Evolutionary conservation across 2,888 invertebrate genomes (phyloP), one percentile per base, ranked within the genome.

Genomic region (Epsilonema sp.): DNA sequence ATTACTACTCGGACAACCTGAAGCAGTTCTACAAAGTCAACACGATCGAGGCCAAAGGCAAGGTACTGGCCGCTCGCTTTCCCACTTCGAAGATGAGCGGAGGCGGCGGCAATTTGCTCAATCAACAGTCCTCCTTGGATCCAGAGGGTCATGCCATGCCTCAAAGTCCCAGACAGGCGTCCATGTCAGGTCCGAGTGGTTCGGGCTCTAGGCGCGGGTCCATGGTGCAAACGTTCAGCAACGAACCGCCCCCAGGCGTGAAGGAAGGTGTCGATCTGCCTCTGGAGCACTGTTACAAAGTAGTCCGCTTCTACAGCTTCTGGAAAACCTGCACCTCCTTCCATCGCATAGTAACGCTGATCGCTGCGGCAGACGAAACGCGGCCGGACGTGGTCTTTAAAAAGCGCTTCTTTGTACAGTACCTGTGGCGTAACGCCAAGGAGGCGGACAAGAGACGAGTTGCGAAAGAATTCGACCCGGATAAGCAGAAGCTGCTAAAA

Each of bases 291-390:
- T 42, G 46, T 2, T 51, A 36, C 41, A 47, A 46, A 26, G 63
- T 63, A 36, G 58, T 62, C 31, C 54, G 63, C 3, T 62, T 60
- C 55, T 63, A 63, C 51, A 58, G 58, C 38, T 64, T 63, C 53
- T 63, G 63, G 63, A 57, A 57, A 44, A 61, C 62, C 23, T 63
- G 63, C 53, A 63, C 63, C 1, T 56, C 58, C 13, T 63, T 63
- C 53, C 63, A 63, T 52, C 57, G 63, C 4, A 64, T 63, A 36
- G 60, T 63, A 23, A 63, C 63, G 4, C 58, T 64, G 60, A 62
- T 63, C 45, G 61, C 60, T 44, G 58, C 58, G 42, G 56, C 58
- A 3, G 48, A 50, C 26, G 43, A 46, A 22, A 37, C 4, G 49
- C 8, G 8, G 22, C 26, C 24, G 16, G 19, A 42, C n/a, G 5